A percentile compares a stretch with the other conserved stretches of the same genome.
Evolutionary conservation across 92 coral and sea anemone genomes (phyloP).

Genomic region (Bergia sp.): DNA sequence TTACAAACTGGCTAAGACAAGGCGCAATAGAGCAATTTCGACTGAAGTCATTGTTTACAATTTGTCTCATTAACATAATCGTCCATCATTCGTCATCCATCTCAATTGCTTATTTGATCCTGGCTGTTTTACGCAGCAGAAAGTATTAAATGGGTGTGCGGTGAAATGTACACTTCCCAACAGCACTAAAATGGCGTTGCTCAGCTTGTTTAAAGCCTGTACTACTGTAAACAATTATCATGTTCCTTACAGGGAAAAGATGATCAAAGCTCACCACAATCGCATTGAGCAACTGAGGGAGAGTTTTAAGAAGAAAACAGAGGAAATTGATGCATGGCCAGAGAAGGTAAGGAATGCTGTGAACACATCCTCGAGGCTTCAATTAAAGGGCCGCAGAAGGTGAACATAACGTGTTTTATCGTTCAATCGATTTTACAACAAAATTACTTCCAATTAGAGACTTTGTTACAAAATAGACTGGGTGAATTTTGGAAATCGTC

Average conservation of each 20-base stretch:
- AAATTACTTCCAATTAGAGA: no score
- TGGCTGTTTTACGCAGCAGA: not conserved
- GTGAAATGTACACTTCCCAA: not conserved
- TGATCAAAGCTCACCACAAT: slow-evolving; percentile 89
- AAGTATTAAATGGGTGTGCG: no score
- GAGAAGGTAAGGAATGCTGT: slow-evolving; percentile 54
- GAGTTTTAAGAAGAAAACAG: slow-evolving; percentile 89
- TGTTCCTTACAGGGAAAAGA: slow-evolving; percentile 67
- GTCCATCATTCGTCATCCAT: no score
- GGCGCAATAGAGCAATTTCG: no score
- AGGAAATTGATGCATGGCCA: slow-evolving; percentile 89
- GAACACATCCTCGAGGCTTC: not conserved
- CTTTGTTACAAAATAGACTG: no score
- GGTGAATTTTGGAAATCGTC: no score
- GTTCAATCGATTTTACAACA: no score
- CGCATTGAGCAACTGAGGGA: slow-evolving; percentile 97
- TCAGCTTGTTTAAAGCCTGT: not conserved
- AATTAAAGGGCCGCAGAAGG: no score
- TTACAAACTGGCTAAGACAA: no score
- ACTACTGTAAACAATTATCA: not conserved
- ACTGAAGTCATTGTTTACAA: no score
- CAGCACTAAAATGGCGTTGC: not conserved
- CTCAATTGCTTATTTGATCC: no score
- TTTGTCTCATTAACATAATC: no score
- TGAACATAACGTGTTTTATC: not conserved